phyloP scores from a whole-genome alignment of 2,888 invertebrate species.

The Bursaphelenchus okinawaensis region DNA sequence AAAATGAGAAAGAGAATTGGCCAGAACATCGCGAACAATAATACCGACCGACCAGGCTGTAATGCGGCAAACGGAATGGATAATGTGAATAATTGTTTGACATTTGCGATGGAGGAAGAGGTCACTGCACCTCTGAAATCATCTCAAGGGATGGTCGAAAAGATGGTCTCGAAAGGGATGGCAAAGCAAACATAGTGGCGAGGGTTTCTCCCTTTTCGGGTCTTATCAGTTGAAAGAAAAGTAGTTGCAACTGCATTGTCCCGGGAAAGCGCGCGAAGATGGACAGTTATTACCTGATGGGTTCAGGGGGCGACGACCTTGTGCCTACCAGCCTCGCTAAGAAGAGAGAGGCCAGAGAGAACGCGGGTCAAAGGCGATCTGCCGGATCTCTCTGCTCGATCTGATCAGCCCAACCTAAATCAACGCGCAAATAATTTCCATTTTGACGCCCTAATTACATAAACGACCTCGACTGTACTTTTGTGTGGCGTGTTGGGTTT shows the following conservation, averaged over 20 bases:
- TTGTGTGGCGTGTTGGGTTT: no score
- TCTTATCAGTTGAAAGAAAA: no score
- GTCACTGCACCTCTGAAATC: background rate
- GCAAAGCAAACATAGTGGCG: no score
- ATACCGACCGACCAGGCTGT: background rate
- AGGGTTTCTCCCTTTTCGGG: no score
- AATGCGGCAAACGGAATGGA: background rate
- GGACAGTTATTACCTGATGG: background rate
- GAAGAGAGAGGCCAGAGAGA: background rate
- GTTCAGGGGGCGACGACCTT: background rate
- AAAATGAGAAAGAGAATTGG: background rate
- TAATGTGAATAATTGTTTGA: background rate
- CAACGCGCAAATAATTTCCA: background rate
- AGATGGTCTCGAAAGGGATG: no score
- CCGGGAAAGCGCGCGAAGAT: background rate
- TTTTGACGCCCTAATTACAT: background rate
- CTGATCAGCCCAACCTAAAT: background rate
- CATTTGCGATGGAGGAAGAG: background rate
- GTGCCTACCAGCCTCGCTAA: background rate
- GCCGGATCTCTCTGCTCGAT: background rate
- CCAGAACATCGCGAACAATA: background rate
- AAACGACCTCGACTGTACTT: background rate
- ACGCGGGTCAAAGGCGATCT: background rate
- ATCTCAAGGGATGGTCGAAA: no score
- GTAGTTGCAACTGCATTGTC: background rate